Base-by-base conservation (phyloP, 2,888 invertebrate species). In the Carterocephalus palaemon region DNA sequence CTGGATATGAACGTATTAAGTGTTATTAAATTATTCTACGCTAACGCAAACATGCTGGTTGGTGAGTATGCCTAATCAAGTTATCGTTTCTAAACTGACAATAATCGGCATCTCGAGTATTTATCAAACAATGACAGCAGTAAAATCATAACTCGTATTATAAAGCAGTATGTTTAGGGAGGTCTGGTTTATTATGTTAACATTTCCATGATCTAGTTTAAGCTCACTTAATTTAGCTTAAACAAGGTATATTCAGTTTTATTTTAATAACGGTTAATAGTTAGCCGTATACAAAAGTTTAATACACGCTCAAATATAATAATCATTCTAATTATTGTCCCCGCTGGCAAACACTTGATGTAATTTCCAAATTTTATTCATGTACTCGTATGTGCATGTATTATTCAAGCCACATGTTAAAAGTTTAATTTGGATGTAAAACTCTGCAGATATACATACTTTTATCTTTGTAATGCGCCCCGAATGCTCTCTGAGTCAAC, bases 401-500 rank as follows among this genome's bases (percentile, higher is more conserved):
- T 26, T 15, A 34, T 43, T 43, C 34, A 24, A 22, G 23, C 22
- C 29, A 29, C 12, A 34, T 36, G 36, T 29, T 13, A 23, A 45
- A 37, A 19, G 37, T 45, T 45, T 37, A 37, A 36, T 37, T 45
- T 31, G 23, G 8, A 37, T 45, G 37, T 37, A 37, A 23, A 37
- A 31, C 8, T 37, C 16, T 37, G 28, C 42, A 34, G 34, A 29
- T 22, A 37, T 37, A 45, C 29, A 37, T 37, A 45, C 29, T 45
- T 36, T 43, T 45, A 45, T 45, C 37, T 37, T 37, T 45, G 37
- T 47, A 47, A 42, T 42, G 37, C 41, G 41, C 32, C 26, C 32
- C 38, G 28, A 28, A 38, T 42, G 32, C 20, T 22, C 29, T 63
- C 56, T 74, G 75, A 81, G 70, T 77, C 74, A 75, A 73, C 70